Base-by-base conservation (phyloP, 2,888 invertebrate genomes). In the Agonopterix heracliana region DNA sequence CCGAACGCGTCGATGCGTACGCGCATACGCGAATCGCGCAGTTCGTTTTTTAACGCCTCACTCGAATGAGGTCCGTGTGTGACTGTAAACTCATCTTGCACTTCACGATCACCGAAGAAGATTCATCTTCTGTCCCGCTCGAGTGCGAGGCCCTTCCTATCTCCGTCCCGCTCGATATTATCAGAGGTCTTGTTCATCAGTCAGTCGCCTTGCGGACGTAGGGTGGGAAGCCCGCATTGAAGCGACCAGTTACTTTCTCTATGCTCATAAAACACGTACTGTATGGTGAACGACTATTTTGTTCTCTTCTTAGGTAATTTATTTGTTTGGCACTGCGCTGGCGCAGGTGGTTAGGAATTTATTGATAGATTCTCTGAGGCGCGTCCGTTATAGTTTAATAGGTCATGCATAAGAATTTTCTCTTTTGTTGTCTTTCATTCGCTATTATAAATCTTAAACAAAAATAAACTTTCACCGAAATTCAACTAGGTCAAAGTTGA, bases 81-180 rank as follows among this genome's bases (percentile, higher is more conserved):
- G 86, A 86, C 88, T 87, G 87, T 83, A 79, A 78, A 82, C 82
- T 81, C 85, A 87, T 87, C 87, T 85, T 81, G 83, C 80, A 82
- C 85, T 82, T 84, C 81, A 74, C 84, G 85, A 83, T 84, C 83
- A 80, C 82, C 83, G 85, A 87, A 87, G 87, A 88, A 84, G 88
- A 87, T 79, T 81, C 87, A 68, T 75, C 66, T 52, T 40, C 64
- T 59, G 54, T 85, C 83, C 57, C 74, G 54, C 66, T 86, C 77
- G 53, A 68, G 49, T 78, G 34, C 53, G 14, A 38, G 35, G 46
- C 17, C 50, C 47, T 53, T 49, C 54, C 60, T 78, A 71, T 68
- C 38, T 57, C 69, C 56, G 64, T 84, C 82, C 70, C 78, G 59
- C 71, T 86, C 78, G 54, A 59, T 86, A 87, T 86, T 87, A 88